These are phyloP conservation scores for Caenorhabditis sp. DNA, from an alignment of 2,888 invertebrate genomes.

Conservation along the genomic window DNA sequence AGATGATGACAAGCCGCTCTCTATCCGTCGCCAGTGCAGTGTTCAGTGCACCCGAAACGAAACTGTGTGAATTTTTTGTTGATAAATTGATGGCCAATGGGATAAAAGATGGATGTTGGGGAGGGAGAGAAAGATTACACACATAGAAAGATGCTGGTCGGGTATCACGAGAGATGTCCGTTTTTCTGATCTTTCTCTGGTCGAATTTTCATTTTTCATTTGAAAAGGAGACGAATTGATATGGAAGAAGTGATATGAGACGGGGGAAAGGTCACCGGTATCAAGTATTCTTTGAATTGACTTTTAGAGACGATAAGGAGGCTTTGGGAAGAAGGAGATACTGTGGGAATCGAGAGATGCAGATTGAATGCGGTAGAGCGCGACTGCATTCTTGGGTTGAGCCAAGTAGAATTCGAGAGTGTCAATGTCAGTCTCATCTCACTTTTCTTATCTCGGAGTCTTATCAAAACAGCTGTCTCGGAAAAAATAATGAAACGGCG, in stretches of 20 bases:
- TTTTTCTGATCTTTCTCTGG: constrained; percentile 51
- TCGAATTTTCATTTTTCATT: constrained; percentile 22
- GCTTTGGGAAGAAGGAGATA: neutral
- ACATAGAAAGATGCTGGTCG: neutral
- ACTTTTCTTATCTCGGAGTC: constrained; percentile 4
- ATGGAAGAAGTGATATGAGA: neutral
- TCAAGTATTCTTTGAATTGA: constrained; percentile 36
- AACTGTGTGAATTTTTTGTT: constrained; percentile 32
- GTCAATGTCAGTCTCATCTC: constrained; percentile 2
- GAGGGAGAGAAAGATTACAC: constrained; percentile 22
- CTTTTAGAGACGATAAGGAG: constrained; percentile 14
- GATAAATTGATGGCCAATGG: constrained; percentile 38
- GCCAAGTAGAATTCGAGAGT: too few relatives aligned
- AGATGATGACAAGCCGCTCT: neutral
- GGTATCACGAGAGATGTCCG: constrained; percentile 33
- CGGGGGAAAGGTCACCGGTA: neutral
- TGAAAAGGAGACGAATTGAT: neutral
- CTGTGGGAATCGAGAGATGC: neutral
- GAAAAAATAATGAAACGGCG: constrained; percentile 36
- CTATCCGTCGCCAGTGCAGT: neutral
- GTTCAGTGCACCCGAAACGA: constrained; percentile 3
- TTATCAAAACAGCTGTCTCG: constrained; percentile 57
- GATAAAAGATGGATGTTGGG: constrained; percentile 7
- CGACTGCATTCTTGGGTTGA: neutral
- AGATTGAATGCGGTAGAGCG: too few relatives aligned